Evolutionary conservation across 1,140 invertebrate species (phyloP), one percentile per base, ranked within the genome.

Genomic region (Drosophila punjabiensis): DNA sequence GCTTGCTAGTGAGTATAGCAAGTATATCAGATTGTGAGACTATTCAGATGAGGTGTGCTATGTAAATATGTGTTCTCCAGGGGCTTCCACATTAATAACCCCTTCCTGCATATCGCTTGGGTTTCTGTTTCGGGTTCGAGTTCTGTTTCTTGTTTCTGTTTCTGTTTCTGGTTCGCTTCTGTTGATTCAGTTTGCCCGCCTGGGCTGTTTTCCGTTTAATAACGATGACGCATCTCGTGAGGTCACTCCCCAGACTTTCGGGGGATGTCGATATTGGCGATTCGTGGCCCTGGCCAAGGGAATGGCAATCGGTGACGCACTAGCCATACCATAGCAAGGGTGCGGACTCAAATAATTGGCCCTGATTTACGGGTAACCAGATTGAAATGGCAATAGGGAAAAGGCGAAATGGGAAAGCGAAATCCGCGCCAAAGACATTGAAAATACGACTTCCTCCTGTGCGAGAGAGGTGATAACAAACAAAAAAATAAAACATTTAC

Each of bases 211-310:
- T 73, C 43, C 60, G 66, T 74, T 88, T 82, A 86, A 76, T 76
- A 90, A 70, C 69, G 81, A 89, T 89, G 85, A 88, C 85, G 85
- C 84, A 87, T 75, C 71, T 76, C 67, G 85, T 88, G 85, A 89
- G 85, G 75, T 89, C 85, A 88, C 83, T 55, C 52, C 45, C 47
- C 41, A 64, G 59, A 69, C 71, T 53, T 65, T 67, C 45, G 73
- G 55, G 58, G 65, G 65, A 79, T 74, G 60, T 79, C 66, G 76
- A 73, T 73, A 69, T 71, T 58, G 67, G 71, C 18, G 30, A 56
- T 60, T 68, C 48, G 52, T 79, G 64, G 43, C 30, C 56, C 43
- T 62, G 61, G 65, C 50, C 70, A 33, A 58, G 48, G 63, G 53
- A 45, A 39, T 74, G 43, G 20, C 18, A 67, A 74, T 50, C 73